Conservation (phyloP, 2,888 invertebrate species). For the Patella caerulea region DNA sequence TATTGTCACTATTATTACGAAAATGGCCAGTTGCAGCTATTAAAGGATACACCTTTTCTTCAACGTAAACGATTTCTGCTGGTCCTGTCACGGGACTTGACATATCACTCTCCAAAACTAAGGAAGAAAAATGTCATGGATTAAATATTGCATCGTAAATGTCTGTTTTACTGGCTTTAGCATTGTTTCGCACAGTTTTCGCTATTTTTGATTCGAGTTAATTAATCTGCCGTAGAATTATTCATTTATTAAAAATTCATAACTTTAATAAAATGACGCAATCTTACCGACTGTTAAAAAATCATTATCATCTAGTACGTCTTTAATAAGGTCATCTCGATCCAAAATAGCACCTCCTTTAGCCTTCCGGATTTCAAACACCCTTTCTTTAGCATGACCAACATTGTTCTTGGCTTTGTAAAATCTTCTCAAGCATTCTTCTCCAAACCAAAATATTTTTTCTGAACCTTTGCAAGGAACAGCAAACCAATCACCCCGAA, state of each 20-base stretch:
- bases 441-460: slow-evolving; percentile 75
- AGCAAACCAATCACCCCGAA: slow-evolving; percentile 76
- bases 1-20: too few relatives aligned
- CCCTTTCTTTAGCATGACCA: slow-evolving; percentile 49
- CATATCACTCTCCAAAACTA: slow-evolving; percentile 74
- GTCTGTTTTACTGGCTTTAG: too few relatives aligned
- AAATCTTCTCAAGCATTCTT: slow-evolving; percentile 74
- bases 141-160: too few relatives aligned
- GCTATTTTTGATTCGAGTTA: too few relatives aligned
- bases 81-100: slow-evolving; percentile 72
- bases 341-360: slow-evolving; percentile 77
- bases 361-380: slow-evolving; percentile 75
- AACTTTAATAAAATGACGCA: neutral
- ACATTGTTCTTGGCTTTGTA: slow-evolving; percentile 70
- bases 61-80: slow-evolving; percentile 74
- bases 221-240: too few relatives aligned
- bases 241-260: too few relatives aligned
- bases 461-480: slow-evolving; percentile 74
- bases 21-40: too few relatives aligned
- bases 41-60: slow-evolving; percentile 74
- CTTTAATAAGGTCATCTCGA: slow-evolving; percentile 74
- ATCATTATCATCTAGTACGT: slow-evolving; percentile 77
- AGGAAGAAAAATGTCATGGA: slow-evolving; percentile 29
- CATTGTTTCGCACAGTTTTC: too few relatives aligned
- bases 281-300: slow-evolving; percentile 76